Evolutionary conservation across 1,140 invertebrate genomes (phyloP), one percentile per base, ranked within the genome.

Genomic region (Nilaparvata lugens): DNA sequence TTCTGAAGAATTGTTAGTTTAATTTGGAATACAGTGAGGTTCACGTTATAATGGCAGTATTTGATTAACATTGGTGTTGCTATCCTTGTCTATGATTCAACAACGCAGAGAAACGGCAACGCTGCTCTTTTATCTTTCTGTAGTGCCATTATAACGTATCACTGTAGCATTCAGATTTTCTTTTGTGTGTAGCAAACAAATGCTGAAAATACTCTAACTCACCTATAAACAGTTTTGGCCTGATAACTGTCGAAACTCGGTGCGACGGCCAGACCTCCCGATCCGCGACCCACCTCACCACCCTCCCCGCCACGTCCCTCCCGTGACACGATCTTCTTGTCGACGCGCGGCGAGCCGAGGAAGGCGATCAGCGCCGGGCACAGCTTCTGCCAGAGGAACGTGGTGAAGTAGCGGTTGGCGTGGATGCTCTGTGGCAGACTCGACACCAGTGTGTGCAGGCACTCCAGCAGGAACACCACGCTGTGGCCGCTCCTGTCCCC

Each of bases 371-470:
- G 75, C 2, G 87, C 84, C 0, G 93, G 93, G 69, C 91, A 95
- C 65, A 96, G 86, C 66, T 92, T 87, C 72, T 95, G 91, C 93
- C 93, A 93, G 0, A 92, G 74, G 66, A 91, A 91, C 2, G 88
- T 89, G 9, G 87, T 89, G 65, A 92, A 91, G 69, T 91, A 88
- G 9, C 82, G 79, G 72, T 91, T 91, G 4, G 83, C 83, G 68
- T 89, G 86, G 2, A 91, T 88, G 66, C 85, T 83, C 65, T 87
- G 84, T 0, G 89, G 88, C 58, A 94, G 73, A 45, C 89, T 89
- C 5, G 85, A 86, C 60, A 93, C 84, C 25, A 95, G 76, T 5
- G 90, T 91, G 51, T 93, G 79, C 14, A 95, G 77, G 69, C 91
- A 93, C 70, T 96, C 92, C 55, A 95, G 73, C 25, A 93, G 81